These are phyloP conservation scores for Saimiri boliviensis DNA, from an alignment of 2,113 vertebrate species.

Conservation along the genomic window DNA sequence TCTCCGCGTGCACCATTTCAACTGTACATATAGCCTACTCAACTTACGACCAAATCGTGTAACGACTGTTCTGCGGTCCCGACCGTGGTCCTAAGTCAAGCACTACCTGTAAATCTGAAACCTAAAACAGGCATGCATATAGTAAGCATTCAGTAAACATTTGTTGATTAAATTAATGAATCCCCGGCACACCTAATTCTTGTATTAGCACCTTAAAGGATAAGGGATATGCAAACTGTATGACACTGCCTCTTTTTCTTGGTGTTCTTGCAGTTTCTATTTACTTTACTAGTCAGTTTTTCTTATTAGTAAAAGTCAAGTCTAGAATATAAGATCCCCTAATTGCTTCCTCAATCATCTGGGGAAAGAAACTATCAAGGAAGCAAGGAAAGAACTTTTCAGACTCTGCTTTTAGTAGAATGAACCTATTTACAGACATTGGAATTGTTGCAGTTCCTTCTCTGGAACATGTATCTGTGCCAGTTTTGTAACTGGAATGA, in stretches of 20 bases:
- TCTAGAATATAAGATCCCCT: background rate
- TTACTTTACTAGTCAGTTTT: background rate
- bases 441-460: background rate
- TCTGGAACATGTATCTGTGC: background rate
- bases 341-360: background rate
- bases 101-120: too few relatives aligned
- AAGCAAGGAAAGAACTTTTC: background rate
- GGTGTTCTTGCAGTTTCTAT: background rate
- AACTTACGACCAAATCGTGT: too few relatives aligned
- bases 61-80: too few relatives aligned
- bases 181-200: background rate
- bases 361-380: background rate
- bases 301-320: constrained; percentile 1
- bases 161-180: background rate
- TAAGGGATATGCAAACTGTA: background rate
- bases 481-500: background rate
- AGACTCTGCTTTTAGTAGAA: background rate
- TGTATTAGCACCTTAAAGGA: background rate
- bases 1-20: too few relatives aligned
- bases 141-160: background rate
- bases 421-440: background rate
- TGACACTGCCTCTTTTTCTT: background rate
- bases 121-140: background rate
- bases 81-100: too few relatives aligned
- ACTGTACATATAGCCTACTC: too few relatives aligned